phyloP scores from a whole-genome alignment of 2,888 invertebrate species.

The Punctoribates punctum region DNA sequence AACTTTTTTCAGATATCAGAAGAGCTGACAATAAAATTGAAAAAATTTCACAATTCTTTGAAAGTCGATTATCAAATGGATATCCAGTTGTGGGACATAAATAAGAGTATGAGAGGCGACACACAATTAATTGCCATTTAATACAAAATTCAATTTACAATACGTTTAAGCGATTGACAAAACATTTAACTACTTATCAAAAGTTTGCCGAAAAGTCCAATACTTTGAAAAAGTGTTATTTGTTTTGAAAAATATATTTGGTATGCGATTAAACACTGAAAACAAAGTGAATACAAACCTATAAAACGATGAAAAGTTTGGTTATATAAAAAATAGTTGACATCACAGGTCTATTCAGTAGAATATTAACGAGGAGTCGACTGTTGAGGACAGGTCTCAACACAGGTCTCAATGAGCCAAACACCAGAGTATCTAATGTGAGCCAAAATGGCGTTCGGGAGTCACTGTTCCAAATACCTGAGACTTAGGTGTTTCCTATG shows the following conservation, averaged over 20 bases:
- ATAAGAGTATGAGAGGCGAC: conserved; percentile 7
- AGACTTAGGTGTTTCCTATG: conserved; percentile 33
- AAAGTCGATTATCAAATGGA: neutral
- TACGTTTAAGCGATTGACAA: neutral
- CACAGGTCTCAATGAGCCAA: neutral
- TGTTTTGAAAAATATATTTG: neutral
- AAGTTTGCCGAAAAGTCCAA: neutral
- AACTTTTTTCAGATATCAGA: neutral
- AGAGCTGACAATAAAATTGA: neutral
- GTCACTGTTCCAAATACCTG: conserved; percentile 29
- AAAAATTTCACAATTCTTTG: neutral
- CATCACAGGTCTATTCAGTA: neutral
- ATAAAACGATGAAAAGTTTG: neutral
- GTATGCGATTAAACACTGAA: neutral
- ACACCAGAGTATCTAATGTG: neutral
- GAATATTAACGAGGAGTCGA: too few species aligned
- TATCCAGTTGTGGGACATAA: conserved; percentile 5
- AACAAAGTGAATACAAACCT: neutral
- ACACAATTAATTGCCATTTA: neutral
- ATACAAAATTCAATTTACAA: neutral
- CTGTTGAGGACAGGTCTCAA: neutral
- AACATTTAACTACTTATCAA: neutral
- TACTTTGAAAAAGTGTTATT: neutral
- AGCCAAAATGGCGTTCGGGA: conserved; percentile 30
- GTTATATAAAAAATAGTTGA: neutral